phyloP scores from a whole-genome alignment of 2,113 vertebrate genomes.

The Amazona guildingii region DNA sequence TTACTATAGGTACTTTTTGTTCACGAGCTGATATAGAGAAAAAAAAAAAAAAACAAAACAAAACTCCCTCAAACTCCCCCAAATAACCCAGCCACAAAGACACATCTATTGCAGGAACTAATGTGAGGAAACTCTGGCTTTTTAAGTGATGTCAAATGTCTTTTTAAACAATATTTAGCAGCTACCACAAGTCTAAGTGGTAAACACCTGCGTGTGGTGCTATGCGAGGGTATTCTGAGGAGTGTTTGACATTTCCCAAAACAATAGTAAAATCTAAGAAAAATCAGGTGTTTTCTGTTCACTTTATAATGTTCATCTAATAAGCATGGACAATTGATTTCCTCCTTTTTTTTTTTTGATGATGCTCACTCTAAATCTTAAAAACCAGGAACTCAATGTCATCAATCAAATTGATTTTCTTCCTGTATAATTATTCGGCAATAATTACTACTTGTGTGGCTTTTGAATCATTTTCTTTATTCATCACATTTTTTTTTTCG shows the following conservation, averaged over 20 bases:
- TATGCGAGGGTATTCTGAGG: rapidly evolving
- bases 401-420: not conserved
- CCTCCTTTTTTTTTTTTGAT: not conserved
- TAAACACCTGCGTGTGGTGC: rapidly evolving
- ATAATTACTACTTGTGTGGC: not conserved
- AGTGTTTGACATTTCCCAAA: not conserved
- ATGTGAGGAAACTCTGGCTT: not conserved
- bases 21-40: not conserved
- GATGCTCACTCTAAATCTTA: not conserved
- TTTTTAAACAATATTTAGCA: not conserved
- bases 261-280: not conserved
- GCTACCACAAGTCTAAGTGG: not conserved
- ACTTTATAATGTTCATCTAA: not conserved
- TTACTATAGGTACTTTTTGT: not conserved
- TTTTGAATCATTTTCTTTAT: not conserved
- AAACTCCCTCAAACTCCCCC: not conserved
- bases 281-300: not conserved
- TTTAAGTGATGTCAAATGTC: not conserved
- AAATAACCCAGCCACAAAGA: rapidly evolving
- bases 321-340: not conserved
- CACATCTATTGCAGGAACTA: not conserved
- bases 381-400: not conserved
- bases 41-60: rapidly evolving
- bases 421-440: not conserved
- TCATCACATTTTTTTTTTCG: not conserved